These are phyloP conservation scores for Bufo bufo DNA, from an alignment of 2,113 vertebrate genomes.

Conservation along the genomic window DNA sequence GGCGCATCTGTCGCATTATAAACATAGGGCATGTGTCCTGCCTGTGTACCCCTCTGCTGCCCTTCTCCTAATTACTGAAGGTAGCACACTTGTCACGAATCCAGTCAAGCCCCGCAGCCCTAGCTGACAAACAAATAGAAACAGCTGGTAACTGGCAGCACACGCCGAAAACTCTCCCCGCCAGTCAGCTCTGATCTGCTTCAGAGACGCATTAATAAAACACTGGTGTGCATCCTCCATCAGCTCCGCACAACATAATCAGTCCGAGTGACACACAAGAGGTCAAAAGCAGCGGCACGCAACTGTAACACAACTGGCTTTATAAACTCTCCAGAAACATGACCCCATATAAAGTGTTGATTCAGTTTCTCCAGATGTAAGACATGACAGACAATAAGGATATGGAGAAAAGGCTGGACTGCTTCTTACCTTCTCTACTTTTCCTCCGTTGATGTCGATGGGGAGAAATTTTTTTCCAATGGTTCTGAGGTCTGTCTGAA, in stretches of 20 bases:
- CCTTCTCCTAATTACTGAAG: not conserved
- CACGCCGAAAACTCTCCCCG: constrained; percentile 21
- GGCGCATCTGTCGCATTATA: constrained; percentile 3
- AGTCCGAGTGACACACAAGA: constrained; percentile 25
- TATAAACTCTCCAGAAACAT: constrained; percentile 22
- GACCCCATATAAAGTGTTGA: not conserved
- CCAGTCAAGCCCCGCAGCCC: constrained; percentile 3
- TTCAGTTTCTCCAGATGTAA: not conserved
- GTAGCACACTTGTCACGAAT: constrained; percentile 14
- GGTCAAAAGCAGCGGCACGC: constrained; percentile 35
- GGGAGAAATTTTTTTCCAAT: constrained; percentile 91
- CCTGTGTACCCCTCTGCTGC: not conserved
- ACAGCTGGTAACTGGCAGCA: constrained; percentile 18
- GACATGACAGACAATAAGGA: not conserved
- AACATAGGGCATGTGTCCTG: not conserved
- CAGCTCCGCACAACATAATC: not conserved
- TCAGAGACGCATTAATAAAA: constrained; percentile 28
- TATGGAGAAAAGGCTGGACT: constrained; percentile 41
- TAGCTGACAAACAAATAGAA: constrained; percentile 27
- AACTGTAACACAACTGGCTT: constrained; percentile 34
- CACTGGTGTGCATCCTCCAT: not conserved
- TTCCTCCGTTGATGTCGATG: constrained; percentile 92
- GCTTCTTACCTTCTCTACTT: constrained; percentile 87
- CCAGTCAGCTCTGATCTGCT: constrained; percentile 20
- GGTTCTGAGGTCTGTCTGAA: constrained; percentile 93